phyloP scores from a whole-genome alignment of 2,797 vertebrate species.

The Alcedo atthis region DNA sequence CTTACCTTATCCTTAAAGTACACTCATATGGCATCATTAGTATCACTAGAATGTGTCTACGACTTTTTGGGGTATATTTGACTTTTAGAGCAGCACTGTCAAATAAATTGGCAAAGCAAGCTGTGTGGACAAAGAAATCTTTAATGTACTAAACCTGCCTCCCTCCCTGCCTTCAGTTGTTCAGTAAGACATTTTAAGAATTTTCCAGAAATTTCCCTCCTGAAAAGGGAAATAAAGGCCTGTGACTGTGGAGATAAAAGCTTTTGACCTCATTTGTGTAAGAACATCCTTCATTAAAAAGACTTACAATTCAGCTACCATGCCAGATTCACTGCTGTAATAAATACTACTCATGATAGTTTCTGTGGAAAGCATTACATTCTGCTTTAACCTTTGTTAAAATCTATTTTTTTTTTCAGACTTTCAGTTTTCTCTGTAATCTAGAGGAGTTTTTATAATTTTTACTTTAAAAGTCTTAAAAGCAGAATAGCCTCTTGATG shows the following conservation, averaged over 20 bases:
- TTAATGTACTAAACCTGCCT: neutral
- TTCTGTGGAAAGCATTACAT: neutral
- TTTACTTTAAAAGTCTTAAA: neutral
- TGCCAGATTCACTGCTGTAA: neutral
- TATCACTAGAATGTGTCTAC: neutral
- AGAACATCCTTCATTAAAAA: neutral
- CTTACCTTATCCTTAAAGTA: neutral
- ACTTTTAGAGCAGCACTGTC: neutral
- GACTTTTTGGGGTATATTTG: neutral
- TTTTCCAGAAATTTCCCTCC: neutral
- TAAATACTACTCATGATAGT: neutral
- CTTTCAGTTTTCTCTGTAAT: neutral
- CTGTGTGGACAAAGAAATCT: neutral
- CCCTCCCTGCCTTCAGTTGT: neutral
- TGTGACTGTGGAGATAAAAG: neutral
- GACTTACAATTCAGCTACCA: neutral
- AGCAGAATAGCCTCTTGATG: neutral
- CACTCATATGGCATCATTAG: neutral
- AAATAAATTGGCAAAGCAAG: neutral
- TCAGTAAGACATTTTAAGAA: neutral
- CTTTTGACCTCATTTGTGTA: neutral
- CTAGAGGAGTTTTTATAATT: neutral
- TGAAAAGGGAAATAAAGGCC: neutral
- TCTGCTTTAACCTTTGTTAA: neutral
- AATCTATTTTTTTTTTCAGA: neutral